Conservation (phyloP, 1,140 invertebrate genomes). For the Pemphigus obesinymphae region DNA sequence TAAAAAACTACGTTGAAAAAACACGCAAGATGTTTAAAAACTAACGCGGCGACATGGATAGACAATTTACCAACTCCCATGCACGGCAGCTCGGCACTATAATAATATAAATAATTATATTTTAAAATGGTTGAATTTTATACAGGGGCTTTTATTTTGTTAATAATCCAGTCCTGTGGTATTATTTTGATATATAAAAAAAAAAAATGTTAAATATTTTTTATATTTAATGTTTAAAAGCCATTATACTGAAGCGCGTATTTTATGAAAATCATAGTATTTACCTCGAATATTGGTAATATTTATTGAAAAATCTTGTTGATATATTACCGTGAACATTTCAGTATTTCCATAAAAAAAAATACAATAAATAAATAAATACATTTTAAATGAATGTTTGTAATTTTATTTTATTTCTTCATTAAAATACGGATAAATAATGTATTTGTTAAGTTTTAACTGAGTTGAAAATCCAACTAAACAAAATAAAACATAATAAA, state of each 20-base stretch:
- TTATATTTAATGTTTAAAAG: no score
- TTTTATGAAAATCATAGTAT: no score
- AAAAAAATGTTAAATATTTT: no score
- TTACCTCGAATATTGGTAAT: background rate
- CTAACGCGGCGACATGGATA: background rate
- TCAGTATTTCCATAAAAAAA: background rate
- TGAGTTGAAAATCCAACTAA: background rate
- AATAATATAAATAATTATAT: background rate
- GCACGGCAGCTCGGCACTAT: no score
- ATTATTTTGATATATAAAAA: no score
- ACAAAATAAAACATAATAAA: background rate
- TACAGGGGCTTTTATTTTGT: no score
- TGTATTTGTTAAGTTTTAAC: background rate
- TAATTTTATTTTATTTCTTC: background rate
- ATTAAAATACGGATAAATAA: background rate
- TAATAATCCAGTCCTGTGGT: no score
- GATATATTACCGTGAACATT: background rate
- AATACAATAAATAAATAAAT: background rate
- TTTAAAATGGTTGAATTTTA: no score
- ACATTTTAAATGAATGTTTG: background rate
- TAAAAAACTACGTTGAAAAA: background rate
- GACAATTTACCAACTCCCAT: background rate
- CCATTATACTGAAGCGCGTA: no score
- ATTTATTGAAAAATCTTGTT: background rate
- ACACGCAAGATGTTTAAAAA: background rate